Evolutionary conservation across 2,113 vertebrate species (phyloP).

Genomic region (Prochilodus magdalenae): DNA sequence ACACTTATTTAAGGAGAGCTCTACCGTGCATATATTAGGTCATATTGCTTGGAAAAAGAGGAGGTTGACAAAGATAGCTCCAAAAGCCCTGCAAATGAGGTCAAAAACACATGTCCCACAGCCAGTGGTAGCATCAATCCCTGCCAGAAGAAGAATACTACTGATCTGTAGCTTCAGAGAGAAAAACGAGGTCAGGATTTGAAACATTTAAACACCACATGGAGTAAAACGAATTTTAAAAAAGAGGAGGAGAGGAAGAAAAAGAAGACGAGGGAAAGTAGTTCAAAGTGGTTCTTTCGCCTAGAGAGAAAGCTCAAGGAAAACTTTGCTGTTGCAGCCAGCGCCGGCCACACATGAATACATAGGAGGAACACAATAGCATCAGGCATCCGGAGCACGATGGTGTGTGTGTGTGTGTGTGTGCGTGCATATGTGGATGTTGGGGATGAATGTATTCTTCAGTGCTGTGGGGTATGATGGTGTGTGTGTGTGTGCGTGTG

Average conservation of each 20-base stretch:
- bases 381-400: background rate
- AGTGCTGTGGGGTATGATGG: too few species aligned
- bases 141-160: constrained; percentile 48
- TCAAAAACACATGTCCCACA: constrained; percentile 47
- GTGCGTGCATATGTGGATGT: constrained; percentile 8
- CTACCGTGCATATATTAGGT: constrained; percentile 46
- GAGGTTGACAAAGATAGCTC: constrained; percentile 35
- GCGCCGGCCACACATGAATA: constrained; percentile 20
- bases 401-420: constrained; percentile 16
- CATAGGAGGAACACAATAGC: constrained; percentile 28
- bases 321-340: constrained; percentile 27
- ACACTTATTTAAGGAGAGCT: constrained; percentile 20
- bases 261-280: constrained; percentile 26
- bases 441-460: too few species aligned
- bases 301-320: constrained; percentile 21
- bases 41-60: constrained; percentile 28
- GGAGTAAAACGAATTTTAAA: constrained; percentile 35
- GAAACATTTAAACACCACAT: constrained; percentile 56
- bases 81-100: constrained; percentile 48
- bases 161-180: constrained; percentile 37
- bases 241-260: constrained; percentile 25
- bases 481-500: too few species aligned
- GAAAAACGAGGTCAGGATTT: constrained; percentile 56
- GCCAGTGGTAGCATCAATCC: constrained; percentile 24
- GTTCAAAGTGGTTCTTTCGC: constrained; percentile 28